Evolutionary conservation across 2,888 invertebrate genomes (phyloP).

Genomic region (Hermaeophaga mercurialis): DNA sequence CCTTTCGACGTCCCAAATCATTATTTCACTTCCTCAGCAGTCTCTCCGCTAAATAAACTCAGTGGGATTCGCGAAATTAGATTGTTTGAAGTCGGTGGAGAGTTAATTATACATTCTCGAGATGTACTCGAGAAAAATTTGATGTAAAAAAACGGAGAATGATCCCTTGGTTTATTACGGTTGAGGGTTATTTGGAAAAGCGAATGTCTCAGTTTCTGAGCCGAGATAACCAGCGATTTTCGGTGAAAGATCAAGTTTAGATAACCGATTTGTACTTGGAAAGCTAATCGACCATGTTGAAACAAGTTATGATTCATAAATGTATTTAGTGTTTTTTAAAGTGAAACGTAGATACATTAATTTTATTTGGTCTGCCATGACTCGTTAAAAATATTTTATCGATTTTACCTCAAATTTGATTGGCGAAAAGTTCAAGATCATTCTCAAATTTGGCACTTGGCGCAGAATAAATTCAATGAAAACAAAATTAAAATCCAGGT

Average conservation of each 20-base stretch:
- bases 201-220: slow-evolving; percentile 12
- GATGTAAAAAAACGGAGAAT: slow-evolving; percentile 14
- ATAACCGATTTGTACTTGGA: slow-evolving; percentile 8
- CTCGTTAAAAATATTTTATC: too few species aligned
- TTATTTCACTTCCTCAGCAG: slow-evolving; percentile 28
- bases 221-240: slow-evolving; percentile 13
- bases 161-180: slow-evolving; percentile 16
- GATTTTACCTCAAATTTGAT: too few species aligned
- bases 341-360: too few species aligned
- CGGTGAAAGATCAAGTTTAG: slow-evolving; percentile 2
- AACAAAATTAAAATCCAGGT: too few species aligned
- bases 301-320: too few species aligned
- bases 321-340: too few species aligned
- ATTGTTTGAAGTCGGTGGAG: slow-evolving; percentile 31
- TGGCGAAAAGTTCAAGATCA: too few species aligned
- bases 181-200: slow-evolving; percentile 1
- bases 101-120: slow-evolving; percentile 32
- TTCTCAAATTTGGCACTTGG: too few species aligned
- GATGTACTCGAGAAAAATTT: slow-evolving; percentile 22
- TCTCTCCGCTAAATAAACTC: slow-evolving; percentile 27
- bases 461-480: too few species aligned
- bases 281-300: too few species aligned
- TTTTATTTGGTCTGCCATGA: too few species aligned
- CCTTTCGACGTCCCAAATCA: slow-evolving; percentile 24
- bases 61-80: slow-evolving; percentile 27